Percentiles rank a stretch among this genome's conserved stretches.
Evolutionary conservation across 2,888 invertebrate genomes (phyloP).

Genomic region (Poecilus cupreus): DNA sequence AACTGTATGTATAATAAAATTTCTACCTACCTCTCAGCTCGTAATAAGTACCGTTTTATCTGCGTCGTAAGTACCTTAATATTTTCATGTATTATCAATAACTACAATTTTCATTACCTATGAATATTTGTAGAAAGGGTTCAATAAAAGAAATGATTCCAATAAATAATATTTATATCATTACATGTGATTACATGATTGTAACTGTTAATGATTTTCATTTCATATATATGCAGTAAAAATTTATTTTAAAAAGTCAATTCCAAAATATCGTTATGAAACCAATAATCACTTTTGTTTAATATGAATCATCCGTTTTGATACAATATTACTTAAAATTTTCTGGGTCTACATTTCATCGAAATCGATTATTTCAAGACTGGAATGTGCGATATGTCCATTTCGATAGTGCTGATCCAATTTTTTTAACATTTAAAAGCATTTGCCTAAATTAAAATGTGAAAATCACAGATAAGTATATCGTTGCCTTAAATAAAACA

Average conservation of each 20-base stretch:
- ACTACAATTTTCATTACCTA: too few relatives aligned
- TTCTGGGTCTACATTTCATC: not conserved
- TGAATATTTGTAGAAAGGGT: too few relatives aligned
- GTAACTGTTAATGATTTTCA: conserved; percentile 8
- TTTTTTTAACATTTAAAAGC: conserved; percentile 36
- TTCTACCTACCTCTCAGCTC: not conserved
- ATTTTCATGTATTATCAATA: too few relatives aligned
- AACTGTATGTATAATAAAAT: not conserved
- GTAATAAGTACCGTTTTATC: not conserved
- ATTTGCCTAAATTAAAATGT: conserved; percentile 13
- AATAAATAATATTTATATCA: conserved; percentile 41
- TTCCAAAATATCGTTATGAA: conserved; percentile 34
- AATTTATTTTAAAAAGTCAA: conserved; percentile 41
- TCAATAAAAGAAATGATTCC: not conserved
- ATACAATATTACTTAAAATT: conserved; percentile 29
- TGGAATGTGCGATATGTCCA: conserved; percentile 36
- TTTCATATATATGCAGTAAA: conserved; percentile 33
- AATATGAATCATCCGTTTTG: conserved; percentile 11
- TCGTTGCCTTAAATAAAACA: conserved; percentile 52
- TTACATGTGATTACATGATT: conserved; percentile 28
- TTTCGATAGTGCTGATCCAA: conserved; percentile 25
- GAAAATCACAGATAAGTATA: conserved; percentile 53
- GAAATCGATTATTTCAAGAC: conserved; percentile 26
- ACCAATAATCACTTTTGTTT: conserved; percentile 28
- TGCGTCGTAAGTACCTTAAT: too few relatives aligned